Base-by-base conservation (phyloP, 2,888 invertebrate species). In the Hofmannophila pseudospretella region DNA sequence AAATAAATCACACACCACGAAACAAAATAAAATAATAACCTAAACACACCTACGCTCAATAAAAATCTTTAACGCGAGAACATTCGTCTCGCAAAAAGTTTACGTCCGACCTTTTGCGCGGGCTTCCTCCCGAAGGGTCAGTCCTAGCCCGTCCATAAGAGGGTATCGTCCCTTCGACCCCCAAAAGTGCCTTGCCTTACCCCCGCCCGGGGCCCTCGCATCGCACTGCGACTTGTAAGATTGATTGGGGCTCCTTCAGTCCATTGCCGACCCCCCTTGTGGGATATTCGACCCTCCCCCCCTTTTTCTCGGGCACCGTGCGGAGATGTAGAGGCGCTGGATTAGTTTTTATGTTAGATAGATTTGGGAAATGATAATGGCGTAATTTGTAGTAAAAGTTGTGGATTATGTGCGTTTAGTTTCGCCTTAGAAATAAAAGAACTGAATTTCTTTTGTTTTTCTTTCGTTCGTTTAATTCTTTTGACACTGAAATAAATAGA, bases 211-310 rank as follows among this genome's bases (percentile, higher is more conserved):
- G 30, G 40, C 52, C 54, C 51, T 10, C 27, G 27, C 66, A 61
- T 64, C 67, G 70, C 75, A 67, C 62, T 68, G 80, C 82, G 85
- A 85, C 85, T 86, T 82, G 84, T 82, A 88, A 88, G 88, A 88
- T 88, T 87, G 88, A 88, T 88, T 87, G 88, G 88, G 84, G 79
- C 86, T 84, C 84, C 86, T 86, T 82, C 80, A 86, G 86, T 86
- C 87, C 87, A 82, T 84, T 81, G 79, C 84, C 67, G 72, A 58
- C 79, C 78, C 73, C 69, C 75, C 73, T 62, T 73, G 76, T 56
- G 81, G 78, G 82, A 77, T 78, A 78, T 75, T 78, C 78, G 75
- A 77, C 77, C 82, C 80, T 67, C 69, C 79, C 70, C 64, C 70
- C 74, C 81, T 84, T 84, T 80, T 75, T 78, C 71, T 71, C 73